Evolutionary conservation across 2,113 vertebrate genomes (phyloP), one percentile per base, ranked within the genome.

Genomic region (Oreocharis arfaki): DNA sequence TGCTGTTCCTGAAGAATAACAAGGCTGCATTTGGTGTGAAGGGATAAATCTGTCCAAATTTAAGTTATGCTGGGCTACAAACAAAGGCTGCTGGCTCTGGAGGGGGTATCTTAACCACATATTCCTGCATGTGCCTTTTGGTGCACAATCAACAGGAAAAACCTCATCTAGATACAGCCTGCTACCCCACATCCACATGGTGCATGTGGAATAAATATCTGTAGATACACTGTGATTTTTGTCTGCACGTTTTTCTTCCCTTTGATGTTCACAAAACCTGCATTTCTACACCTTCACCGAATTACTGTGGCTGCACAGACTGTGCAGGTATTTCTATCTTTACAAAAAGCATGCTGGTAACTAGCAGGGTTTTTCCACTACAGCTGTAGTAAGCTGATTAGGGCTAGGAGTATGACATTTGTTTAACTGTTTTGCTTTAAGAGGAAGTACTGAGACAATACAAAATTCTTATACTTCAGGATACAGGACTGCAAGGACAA

Each of bases 361-460:
- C 56, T 50, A 32, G 17, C 37, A 64, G 63, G 13, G 4, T 21
- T 83, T 91, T 33, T 74, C 21, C 39, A 71, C 33, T 69, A 3
- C n/a, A 90, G 23, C 37, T 63, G n/a, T 55, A 78, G 69, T 63
- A 50, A 41, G 37, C 69, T 64, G 44, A 41, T 14, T 28, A 44
- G 44, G 6, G 32, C 30, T 71, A 35, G 2, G 2, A 87, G 10
- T 53, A 17, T 2, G 16, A n/a, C 80, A 30, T 86, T 84, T 95
- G 49, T 92, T 82, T 39, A 28, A 64, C 15, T 27, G 35, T 81
- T 94, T 37, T 52, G 30, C 71, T 86, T 26, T 74, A 60, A 71
- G 52, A 96, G 95, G 95, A 95, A 96, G 89, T 65, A 37, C 67
- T 79, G 75, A 69, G 67, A 77, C 47, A 93, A 92, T 97, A n/a